Evolutionary conservation across 1,140 invertebrate genomes (phyloP).

Genomic region (Zaprionus davidi): DNA sequence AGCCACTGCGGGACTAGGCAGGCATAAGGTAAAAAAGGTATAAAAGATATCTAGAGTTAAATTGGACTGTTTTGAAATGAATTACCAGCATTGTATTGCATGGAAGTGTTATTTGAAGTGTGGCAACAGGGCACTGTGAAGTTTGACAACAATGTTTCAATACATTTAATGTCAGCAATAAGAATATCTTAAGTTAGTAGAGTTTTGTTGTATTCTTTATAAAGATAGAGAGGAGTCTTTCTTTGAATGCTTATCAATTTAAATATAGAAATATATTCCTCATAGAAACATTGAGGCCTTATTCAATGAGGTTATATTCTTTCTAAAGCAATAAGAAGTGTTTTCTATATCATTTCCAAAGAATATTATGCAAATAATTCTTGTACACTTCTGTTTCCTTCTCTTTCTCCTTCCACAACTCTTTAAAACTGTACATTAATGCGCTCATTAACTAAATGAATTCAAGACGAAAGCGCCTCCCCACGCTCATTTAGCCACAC

Average conservation of each 20-base stretch:
- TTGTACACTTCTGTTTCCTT: background rate
- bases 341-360: background rate
- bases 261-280: no score
- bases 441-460: constrained; percentile 56
- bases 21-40: background rate
- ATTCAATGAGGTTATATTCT: background rate
- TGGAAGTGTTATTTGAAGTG: background rate
- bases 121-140: no score
- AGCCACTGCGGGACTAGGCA: background rate
- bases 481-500: constrained; percentile 40
- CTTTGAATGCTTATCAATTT: no score
- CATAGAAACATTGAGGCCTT: background rate
- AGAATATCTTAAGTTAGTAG: no score
- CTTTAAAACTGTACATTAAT: constrained; percentile 14
- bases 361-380: background rate
- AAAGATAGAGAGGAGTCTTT: no score
- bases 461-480: constrained; percentile 28
- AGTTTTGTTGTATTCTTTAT: no score
- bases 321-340: background rate
- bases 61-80: background rate
- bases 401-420: background rate
- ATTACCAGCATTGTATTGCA: background rate
- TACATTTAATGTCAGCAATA: no score
- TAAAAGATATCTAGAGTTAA: background rate
- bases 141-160: no score